Percentiles rank a stretch among this genome's conserved stretches.
Evolutionary conservation across 2,888 invertebrate species (phyloP).

Genomic region (Slavum lentiscoides): DNA sequence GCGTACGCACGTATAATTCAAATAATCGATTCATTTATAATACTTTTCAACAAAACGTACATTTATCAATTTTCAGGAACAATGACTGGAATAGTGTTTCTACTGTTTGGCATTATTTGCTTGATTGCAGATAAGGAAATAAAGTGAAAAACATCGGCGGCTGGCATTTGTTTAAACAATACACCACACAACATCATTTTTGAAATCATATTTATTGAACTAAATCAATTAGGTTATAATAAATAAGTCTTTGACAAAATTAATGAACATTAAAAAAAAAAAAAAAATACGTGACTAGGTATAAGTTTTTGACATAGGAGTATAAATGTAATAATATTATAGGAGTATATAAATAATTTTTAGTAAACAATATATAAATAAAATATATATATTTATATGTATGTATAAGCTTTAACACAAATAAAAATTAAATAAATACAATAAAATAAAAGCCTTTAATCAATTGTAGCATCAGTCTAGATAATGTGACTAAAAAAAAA

Average conservation of each 20-base stretch:
- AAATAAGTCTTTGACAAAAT: slow-evolving; percentile 3
- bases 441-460: slow-evolving; percentile 33
- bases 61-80: slow-evolving; percentile 23
- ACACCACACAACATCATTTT: neutral
- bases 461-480: slow-evolving; percentile 28
- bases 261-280: slow-evolving; percentile 14
- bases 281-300: slow-evolving; percentile 15
- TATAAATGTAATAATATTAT: neutral
- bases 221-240: neutral
- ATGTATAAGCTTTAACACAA: neutral
- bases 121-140: slow-evolving; percentile 33
- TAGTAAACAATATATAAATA: slow-evolving; percentile 1
- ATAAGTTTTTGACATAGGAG: slow-evolving; percentile 20
- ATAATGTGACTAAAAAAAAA: slow-evolving; percentile 24
- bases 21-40: no score
- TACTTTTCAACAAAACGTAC: no score
- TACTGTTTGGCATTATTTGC: slow-evolving; percentile 39
- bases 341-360: slow-evolving; percentile 8
- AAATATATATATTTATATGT: neutral
- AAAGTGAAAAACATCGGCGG: neutral
- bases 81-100: slow-evolving; percentile 28
- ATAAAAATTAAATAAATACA: slow-evolving; percentile 12
- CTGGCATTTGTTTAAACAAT: neutral
- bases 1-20: no score
- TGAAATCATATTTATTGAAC: neutral